phyloP scores from a whole-genome alignment of 2,888 invertebrate species.

The Hoplodrina blanda region DNA sequence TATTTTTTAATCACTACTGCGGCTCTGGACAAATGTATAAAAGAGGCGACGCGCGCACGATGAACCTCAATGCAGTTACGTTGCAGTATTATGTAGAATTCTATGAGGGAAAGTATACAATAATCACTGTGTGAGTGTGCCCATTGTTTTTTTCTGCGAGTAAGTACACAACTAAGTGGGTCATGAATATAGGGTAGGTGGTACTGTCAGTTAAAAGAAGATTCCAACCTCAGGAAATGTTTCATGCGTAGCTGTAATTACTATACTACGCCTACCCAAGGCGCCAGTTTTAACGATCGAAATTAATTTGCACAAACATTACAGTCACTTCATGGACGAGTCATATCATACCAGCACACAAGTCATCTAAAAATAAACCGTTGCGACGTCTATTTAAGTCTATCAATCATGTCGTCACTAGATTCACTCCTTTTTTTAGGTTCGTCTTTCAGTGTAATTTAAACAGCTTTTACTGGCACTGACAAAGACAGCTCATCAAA shows the following conservation, averaged over 20 bases:
- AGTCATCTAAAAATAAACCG: slow-evolving; percentile 40
- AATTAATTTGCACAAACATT: slow-evolving; percentile 36
- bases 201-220: slow-evolving; percentile 3
- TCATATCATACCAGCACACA: slow-evolving; percentile 42
- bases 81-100: slow-evolving; percentile 59
- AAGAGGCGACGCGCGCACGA: slow-evolving; percentile 63
- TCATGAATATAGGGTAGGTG: not conserved
- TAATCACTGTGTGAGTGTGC: slow-evolving; percentile 23
- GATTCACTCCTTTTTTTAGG: slow-evolving; percentile 12
- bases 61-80: slow-evolving; percentile 61
- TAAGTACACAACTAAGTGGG: slow-evolving; percentile 7
- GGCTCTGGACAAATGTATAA: slow-evolving; percentile 58
- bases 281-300: slow-evolving; percentile 24
- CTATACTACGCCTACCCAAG: slow-evolving; percentile 29
- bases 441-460: not conserved
- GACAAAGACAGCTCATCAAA: slow-evolving; percentile 20
- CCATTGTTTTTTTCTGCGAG: slow-evolving; percentile 33
- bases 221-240: slow-evolving; percentile 18
- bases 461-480: slow-evolving; percentile 3
- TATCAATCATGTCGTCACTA: slow-evolving; percentile 46
- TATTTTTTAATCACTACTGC: slow-evolving; percentile 43
- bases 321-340: slow-evolving; percentile 26
- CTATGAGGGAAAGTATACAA: slow-evolving; percentile 15
- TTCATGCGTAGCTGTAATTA: slow-evolving; percentile 13
- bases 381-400: slow-evolving; percentile 23